Evolutionary conservation across 2,888 invertebrate genomes (phyloP).

Genomic region (Shargacucullia verbasci): DNA sequence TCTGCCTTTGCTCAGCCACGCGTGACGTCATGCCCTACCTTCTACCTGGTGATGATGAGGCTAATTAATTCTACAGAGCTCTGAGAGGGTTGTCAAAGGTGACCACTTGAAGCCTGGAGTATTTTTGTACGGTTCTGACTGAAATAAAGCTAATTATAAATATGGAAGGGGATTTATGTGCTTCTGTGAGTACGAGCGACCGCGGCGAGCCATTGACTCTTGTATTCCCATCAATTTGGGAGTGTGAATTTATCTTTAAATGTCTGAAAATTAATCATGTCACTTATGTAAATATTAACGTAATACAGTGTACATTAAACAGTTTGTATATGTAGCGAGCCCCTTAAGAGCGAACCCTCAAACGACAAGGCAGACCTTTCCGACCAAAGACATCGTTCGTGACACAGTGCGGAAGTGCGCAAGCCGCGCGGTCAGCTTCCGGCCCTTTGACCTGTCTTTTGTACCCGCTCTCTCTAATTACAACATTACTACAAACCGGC

Average conservation of each 20-base stretch:
- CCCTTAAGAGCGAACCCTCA: constrained; percentile 62
- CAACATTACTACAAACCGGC: constrained; percentile 64
- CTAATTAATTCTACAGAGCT: constrained; percentile 40
- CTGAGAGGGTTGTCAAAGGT: constrained; percentile 41
- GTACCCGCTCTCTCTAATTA: constrained; percentile 77
- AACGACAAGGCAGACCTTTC: constrained; percentile 66
- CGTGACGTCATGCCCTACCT: constrained; percentile 58
- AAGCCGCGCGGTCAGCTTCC: constrained; percentile 84
- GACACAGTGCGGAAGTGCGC: constrained; percentile 78
- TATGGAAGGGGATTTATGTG: not conserved
- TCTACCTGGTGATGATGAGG: constrained; percentile 59
- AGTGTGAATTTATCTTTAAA: too few species aligned
- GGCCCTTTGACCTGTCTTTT: constrained; percentile 83
- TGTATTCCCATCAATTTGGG: too few species aligned
- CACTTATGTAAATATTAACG: constrained; percentile 15
- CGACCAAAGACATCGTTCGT: constrained; percentile 75
- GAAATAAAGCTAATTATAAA: constrained; percentile 4
- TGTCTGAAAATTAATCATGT: not conserved
- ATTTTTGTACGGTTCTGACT: constrained; percentile 8
- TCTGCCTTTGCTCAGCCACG: constrained; percentile 69
- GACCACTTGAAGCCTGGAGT: constrained; percentile 30
- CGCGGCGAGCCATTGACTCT: not conserved
- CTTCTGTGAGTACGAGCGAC: too few species aligned
- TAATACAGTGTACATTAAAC: constrained; percentile 17
- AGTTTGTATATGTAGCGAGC: constrained; percentile 35